A percentile compares a stretch with the other conserved stretches of the same genome.
phyloP scores from a whole-genome alignment of 2,888 invertebrate genomes.

The Archips crataeganus region DNA sequence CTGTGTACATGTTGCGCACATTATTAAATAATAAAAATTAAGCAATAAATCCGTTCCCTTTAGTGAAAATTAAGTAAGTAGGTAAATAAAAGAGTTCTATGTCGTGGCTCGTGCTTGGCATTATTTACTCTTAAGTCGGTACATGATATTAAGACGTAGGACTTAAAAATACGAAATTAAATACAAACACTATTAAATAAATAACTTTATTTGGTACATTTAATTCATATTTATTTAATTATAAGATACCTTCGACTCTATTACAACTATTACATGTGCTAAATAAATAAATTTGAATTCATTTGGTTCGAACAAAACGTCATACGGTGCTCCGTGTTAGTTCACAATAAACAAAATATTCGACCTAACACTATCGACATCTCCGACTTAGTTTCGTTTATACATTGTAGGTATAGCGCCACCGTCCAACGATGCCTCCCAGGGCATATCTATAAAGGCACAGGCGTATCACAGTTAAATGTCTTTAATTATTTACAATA shows the following conservation, averaged over 20 bases:
- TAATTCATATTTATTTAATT: slow-evolving; percentile 54
- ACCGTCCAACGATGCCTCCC: slow-evolving; percentile 64
- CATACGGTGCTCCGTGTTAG: slow-evolving; percentile 26
- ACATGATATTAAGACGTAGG: no score
- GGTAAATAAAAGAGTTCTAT: no score
- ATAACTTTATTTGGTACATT: slow-evolving; percentile 70
- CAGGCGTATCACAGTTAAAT: slow-evolving; percentile 84
- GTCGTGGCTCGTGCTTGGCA: no score
- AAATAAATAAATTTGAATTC: slow-evolving; percentile 39
- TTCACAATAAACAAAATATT: slow-evolving; percentile 28
- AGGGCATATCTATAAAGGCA: slow-evolving; percentile 73
- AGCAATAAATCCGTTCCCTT: no score
- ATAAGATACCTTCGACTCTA: slow-evolving; percentile 34
- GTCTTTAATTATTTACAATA: slow-evolving; percentile 60
- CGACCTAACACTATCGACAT: slow-evolving; percentile 22
- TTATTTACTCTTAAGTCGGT: no score
- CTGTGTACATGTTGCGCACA: no score
- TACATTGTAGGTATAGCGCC: slow-evolving; percentile 69
- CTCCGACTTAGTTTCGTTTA: slow-evolving; percentile 12
- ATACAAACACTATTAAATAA: slow-evolving; percentile 54
- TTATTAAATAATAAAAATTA: no score
- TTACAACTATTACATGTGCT: slow-evolving; percentile 35
- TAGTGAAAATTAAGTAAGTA: no score
- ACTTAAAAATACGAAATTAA: background rate
- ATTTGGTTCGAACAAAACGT: slow-evolving; percentile 35